These are phyloP conservation scores for Pachypeltis micranthus DNA, from an alignment of 1,140 invertebrate genomes.

Conservation along the genomic window DNA sequence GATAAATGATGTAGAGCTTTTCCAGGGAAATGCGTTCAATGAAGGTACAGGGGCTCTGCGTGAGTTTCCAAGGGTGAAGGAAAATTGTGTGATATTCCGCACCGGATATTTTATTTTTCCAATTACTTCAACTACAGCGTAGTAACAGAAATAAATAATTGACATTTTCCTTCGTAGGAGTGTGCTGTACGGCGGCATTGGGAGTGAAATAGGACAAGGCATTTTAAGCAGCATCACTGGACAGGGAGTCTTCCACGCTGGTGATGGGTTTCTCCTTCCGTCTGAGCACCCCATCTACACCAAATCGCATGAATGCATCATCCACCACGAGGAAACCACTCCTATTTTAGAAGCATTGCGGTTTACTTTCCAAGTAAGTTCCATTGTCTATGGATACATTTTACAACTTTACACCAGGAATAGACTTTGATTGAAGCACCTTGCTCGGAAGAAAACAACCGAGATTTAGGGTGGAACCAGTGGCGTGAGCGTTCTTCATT, in stretches of 20 bases:
- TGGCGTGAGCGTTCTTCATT: background rate
- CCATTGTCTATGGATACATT: background rate
- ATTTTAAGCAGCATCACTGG: slow-evolving; percentile 36
- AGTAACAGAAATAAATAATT: no score
- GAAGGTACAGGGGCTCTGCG: no score
- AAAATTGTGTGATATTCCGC: no score
- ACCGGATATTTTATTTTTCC: no score
- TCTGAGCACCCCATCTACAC: slow-evolving; percentile 23
- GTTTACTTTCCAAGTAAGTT: slow-evolving; percentile 14
- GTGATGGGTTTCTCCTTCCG: slow-evolving; percentile 34
- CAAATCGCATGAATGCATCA: slow-evolving; percentile 22
- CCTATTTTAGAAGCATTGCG: slow-evolving; percentile 6
- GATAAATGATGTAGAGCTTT: no score
- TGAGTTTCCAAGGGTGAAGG: no score
- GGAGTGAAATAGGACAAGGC: slow-evolving; percentile 37
- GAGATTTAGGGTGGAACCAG: background rate
- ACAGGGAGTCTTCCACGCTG: slow-evolving; percentile 35
- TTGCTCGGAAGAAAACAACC: background rate
- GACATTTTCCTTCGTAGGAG: slow-evolving; percentile 32
- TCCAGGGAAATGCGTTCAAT: no score
- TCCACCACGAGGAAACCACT: slow-evolving; percentile 16
- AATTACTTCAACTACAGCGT: no score
- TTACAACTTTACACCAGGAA: background rate
- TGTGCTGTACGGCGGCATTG: slow-evolving; percentile 38
- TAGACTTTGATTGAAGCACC: background rate